Evolutionary conservation across 2,888 invertebrate species (phyloP), one percentile per base, ranked within the genome.

Genomic region (Smittia aterrima): DNA sequence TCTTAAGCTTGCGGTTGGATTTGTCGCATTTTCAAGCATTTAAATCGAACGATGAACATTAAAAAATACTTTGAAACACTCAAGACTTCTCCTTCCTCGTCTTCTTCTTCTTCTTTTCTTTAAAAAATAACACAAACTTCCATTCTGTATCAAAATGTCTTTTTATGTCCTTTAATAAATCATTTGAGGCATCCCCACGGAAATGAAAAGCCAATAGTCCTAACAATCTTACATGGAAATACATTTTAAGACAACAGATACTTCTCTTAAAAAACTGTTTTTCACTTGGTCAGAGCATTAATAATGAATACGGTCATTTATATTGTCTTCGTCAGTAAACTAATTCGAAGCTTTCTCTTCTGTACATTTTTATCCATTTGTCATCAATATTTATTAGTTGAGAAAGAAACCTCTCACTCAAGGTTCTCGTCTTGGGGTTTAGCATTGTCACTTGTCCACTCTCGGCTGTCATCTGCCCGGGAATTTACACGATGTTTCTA

Each of bases 241-340:
- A 72, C 72, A 72, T 72, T 72, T 72, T 72, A 72, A 72, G 72
- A 40, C 27, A 27, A 64, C 64, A 64, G 3, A 64, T 64, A 25
- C 25, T 64, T 58, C 58, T 58, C 22, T 25, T 64, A 62, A 32
- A 27, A 53, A 27, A 70, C 27, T 54, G 53, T 54, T 16, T 27
- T n/a, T 54, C 24, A 20, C 53, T 16, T 54, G 40, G 53, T n/a
- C 25, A 70, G n/a, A 62, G 32, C 72, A 72, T 72, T 54, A 72
- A 72, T 72, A 72, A 72, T 72, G 72, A 62, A 72, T 72, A 62
- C 53, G 62, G 72, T 72, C 72, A 72, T 72, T 72, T 72, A 72
- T 72, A 38, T 58, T 72, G 62, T 53, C 22, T 64, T 24, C 58
- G 24, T 58, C 58, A 58, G 22, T 16, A 27, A 64, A 64, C 27